These are phyloP conservation scores for Cephus spinipes DNA, from an alignment of 2,888 invertebrate species.

Conservation along the genomic window DNA sequence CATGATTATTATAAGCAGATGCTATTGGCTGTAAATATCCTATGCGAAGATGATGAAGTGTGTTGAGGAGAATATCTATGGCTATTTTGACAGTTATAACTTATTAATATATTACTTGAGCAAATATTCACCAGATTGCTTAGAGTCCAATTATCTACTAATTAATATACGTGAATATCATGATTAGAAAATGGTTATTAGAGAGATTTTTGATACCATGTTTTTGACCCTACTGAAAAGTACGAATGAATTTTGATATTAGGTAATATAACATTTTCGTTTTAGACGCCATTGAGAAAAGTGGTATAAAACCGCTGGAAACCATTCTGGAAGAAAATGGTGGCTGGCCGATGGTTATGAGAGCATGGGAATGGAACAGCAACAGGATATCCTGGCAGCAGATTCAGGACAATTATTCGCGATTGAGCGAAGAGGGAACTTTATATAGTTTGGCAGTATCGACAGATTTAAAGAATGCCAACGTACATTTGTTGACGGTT, in stretches of 20 bases:
- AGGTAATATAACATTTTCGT: not conserved
- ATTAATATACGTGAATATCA: too few species aligned
- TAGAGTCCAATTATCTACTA: too few species aligned
- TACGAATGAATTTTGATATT: not conserved
- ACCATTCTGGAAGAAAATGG: slow-evolving; percentile 62
- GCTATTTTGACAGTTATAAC: too few species aligned
- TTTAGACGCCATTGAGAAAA: slow-evolving; percentile 67
- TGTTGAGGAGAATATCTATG: too few species aligned
- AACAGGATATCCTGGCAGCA: slow-evolving; percentile 16
- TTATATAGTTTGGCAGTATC: slow-evolving; percentile 11
- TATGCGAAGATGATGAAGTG: too few species aligned
- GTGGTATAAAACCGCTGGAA: slow-evolving; percentile 72
- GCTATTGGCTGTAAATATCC: too few species aligned
- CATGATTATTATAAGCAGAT: too few species aligned
- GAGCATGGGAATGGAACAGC: slow-evolving; percentile 41
- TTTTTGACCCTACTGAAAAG: not conserved
- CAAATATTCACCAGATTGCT: too few species aligned
- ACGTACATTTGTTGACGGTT: slow-evolving; percentile 9
- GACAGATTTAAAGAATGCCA: slow-evolving; percentile 14
- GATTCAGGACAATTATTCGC: slow-evolving; percentile 14
- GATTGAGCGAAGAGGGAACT: slow-evolving; percentile 1
- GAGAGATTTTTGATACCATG: too few species aligned
- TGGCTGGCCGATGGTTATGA: slow-evolving; percentile 31
- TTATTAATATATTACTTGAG: too few species aligned
- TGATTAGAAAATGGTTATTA: too few species aligned